Percentiles rank a stretch among this genome's conserved stretches.
Evolutionary conservation across 1,140 invertebrate genomes (phyloP).

Genomic region (Liolophura sinensis): DNA sequence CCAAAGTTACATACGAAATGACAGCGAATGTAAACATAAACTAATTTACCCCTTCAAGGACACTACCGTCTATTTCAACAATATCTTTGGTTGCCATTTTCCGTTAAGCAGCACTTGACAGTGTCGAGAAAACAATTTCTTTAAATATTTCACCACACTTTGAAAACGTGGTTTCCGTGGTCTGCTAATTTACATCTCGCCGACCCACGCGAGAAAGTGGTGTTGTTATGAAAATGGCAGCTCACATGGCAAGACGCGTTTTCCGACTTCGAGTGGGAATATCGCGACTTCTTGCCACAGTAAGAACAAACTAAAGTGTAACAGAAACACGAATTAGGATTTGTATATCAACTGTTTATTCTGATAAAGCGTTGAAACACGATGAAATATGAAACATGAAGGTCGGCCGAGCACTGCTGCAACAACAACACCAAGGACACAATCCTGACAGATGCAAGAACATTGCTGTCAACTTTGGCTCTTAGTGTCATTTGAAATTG

Average conservation of each 20-base stretch:
- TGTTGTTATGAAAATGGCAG: neutral
- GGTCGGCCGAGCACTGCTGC: no score
- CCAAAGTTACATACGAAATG: no score
- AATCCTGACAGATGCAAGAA: no score
- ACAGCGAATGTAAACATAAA: no score
- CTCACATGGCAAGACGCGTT: neutral
- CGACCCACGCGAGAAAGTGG: neutral
- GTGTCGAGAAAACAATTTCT: neutral
- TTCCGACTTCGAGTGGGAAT: neutral
- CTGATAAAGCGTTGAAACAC: neutral
- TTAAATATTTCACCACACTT: neutral
- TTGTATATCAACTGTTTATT: neutral
- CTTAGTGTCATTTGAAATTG: no score
- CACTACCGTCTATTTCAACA: slow-evolving; percentile 65
- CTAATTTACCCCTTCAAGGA: slow-evolving; percentile 66
- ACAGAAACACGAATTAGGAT: neutral
- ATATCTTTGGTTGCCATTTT: slow-evolving; percentile 2
- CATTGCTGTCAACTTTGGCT: no score
- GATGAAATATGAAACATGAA: no score
- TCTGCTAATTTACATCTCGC: neutral
- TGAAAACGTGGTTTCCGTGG: neutral
- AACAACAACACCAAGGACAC: no score
- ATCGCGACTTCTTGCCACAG: neutral
- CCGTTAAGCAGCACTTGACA: neutral
- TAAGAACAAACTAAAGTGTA: neutral